These are phyloP conservation scores for Chaetodon trifasciatus DNA, from an alignment of 2,797 vertebrate genomes.

Conservation along the genomic window DNA sequence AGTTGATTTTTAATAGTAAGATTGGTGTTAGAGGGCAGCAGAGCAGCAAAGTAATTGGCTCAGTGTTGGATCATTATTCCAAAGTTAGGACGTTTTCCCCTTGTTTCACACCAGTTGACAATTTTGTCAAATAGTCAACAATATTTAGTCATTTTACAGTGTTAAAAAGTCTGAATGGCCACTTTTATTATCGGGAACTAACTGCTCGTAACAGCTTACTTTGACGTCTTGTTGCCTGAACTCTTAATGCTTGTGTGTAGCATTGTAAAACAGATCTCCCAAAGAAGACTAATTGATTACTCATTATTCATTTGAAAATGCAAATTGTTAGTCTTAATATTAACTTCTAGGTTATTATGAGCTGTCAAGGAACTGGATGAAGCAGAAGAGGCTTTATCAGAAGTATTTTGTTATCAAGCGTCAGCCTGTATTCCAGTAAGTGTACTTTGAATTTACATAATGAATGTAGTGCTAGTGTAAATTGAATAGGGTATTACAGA, in stretches of 20 bases:
- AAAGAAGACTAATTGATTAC: slow-evolving; percentile 46
- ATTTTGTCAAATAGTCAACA: not conserved
- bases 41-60: slow-evolving; percentile 5
- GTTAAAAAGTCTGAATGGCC: slow-evolving; percentile 32
- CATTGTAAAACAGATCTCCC: slow-evolving; percentile 30
- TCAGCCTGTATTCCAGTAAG: slow-evolving; percentile 14
- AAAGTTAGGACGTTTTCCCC: slow-evolving; percentile 34
- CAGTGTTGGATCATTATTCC: slow-evolving; percentile 36
- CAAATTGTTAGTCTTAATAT: slow-evolving; percentile 15
- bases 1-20: not conserved
- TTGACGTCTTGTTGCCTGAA: not conserved
- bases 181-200: slow-evolving; percentile 26
- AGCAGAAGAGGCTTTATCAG: slow-evolving; percentile 33
- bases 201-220: slow-evolving; percentile 32
- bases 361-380: not conserved
- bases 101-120: slow-evolving; percentile 11
- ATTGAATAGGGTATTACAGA: slow-evolving; percentile 4
- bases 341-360: slow-evolving; percentile 1
- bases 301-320: slow-evolving; percentile 16
- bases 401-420: slow-evolving; percentile 27
- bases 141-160: slow-evolving; percentile 31
- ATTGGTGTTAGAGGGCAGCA: slow-evolving; percentile 17
- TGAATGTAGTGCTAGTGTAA: slow-evolving; percentile 12
- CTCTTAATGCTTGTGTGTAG: slow-evolving; percentile 27
- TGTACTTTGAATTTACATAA: slow-evolving; percentile 20